These are phyloP conservation scores for Aphidius colemani DNA, from an alignment of 2,888 invertebrate species.

Conservation along the genomic window DNA sequence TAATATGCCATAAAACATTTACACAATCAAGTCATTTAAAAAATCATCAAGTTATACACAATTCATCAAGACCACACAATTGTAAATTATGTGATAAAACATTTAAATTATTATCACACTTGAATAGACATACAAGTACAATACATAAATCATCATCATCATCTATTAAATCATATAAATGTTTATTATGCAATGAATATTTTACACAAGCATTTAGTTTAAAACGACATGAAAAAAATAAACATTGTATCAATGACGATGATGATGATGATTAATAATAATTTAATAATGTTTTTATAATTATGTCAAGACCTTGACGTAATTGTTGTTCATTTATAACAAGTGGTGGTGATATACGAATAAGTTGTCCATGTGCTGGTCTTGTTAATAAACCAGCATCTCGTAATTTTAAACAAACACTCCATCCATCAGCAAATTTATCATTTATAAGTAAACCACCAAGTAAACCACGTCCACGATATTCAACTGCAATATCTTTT, in stretches of 20 bases:
- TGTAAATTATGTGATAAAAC: constrained; percentile 55
- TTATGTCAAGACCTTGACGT: constrained; percentile 65
- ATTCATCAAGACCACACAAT: constrained; percentile 48
- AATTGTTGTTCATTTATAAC: constrained; percentile 68
- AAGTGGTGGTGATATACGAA: constrained; percentile 74
- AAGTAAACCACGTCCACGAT: constrained; percentile 78
- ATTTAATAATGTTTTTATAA: constrained; percentile 53
- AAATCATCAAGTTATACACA: constrained; percentile 51
- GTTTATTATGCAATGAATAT: constrained; percentile 59
- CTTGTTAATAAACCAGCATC: constrained; percentile 74
- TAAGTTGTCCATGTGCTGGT: constrained; percentile 75
- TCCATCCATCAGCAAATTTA: constrained; percentile 69
- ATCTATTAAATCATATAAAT: constrained; percentile 54
- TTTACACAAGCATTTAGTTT: constrained; percentile 62
- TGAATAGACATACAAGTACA: constrained; percentile 50
- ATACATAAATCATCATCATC: no score
- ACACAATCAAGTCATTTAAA: constrained; percentile 57
- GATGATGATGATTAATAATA: not conserved
- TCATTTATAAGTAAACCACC: constrained; percentile 76
- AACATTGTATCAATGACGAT: constrained; percentile 34
- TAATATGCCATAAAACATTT: constrained; percentile 52
- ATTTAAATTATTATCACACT: constrained; percentile 54
- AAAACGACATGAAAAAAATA: constrained; percentile 60
- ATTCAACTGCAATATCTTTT: constrained; percentile 67
- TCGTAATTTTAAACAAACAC: constrained; percentile 68